Evolutionary conservation across 2,797 vertebrate genomes (phyloP).

Genomic region (Euphonia xanthogaster): DNA sequence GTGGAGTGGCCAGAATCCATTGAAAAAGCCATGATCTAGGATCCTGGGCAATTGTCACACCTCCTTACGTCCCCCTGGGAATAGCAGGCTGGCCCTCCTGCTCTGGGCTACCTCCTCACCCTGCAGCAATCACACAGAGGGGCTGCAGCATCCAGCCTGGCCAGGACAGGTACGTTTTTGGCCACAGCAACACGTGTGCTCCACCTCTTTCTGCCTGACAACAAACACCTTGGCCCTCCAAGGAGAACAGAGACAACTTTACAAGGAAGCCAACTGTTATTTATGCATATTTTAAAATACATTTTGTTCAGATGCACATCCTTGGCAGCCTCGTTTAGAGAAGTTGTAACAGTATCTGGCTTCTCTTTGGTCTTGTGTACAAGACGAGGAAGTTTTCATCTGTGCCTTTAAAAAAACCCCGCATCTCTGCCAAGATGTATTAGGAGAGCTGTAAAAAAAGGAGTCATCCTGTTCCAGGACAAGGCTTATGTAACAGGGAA

Average conservation of each 20-base stretch:
- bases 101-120: not conserved
- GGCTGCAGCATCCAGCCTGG: not conserved
- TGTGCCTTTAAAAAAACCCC: constrained; percentile 36
- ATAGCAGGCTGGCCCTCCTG: not conserved
- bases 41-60: not conserved
- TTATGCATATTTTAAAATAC: not conserved
- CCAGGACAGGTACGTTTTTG: not conserved
- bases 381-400: constrained; percentile 33
- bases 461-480: constrained; percentile 61
- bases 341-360: not conserved
- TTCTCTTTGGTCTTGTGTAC: not conserved
- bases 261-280: not conserved
- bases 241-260: not conserved
- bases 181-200: rapidly evolving
- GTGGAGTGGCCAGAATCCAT: not conserved
- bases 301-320: not conserved
- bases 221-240: not conserved
- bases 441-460: constrained; percentile 60
- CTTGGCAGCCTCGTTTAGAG: not conserved
- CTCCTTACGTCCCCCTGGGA: not conserved
- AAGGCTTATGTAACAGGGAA: constrained; percentile 54
- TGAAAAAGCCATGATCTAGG: not conserved
- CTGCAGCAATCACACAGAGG: not conserved
- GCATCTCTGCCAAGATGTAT: constrained; percentile 46
- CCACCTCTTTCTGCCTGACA: not conserved